phyloP scores from a whole-genome alignment of 2,113 vertebrate species.

The Ophiodon elongatus region DNA sequence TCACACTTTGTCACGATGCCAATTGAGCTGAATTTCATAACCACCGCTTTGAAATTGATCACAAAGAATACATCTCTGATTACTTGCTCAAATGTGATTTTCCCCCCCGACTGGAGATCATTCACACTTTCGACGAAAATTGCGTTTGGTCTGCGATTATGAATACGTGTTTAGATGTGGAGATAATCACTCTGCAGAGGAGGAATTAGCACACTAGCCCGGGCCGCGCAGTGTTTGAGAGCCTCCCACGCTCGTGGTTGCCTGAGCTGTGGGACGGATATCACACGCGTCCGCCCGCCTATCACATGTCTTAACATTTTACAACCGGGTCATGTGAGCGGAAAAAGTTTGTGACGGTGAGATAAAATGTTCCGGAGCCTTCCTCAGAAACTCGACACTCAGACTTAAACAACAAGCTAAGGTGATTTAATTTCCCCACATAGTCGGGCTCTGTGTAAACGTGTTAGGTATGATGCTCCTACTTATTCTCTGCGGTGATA shows the following conservation, averaged over 20 bases:
- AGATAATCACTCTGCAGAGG: not conserved
- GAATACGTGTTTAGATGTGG: conserved; percentile 15
- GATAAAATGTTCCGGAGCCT: not conserved
- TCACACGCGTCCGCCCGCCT: conserved; percentile 5
- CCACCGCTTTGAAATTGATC: conserved; percentile 7
- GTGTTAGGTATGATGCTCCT: conserved; percentile 17
- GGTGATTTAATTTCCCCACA: conserved; percentile 16
- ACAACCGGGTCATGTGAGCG: not conserved
- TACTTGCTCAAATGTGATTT: not conserved
- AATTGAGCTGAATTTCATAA: not conserved
- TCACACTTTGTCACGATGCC: not conserved
- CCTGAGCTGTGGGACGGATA: not conserved
- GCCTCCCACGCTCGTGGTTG: not conserved
- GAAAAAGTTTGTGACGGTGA: not conserved
- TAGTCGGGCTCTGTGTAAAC: conserved; percentile 26
- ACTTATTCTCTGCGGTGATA: conserved; percentile 33
- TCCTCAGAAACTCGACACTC: not conserved
- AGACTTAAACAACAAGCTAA: conserved; percentile 5
- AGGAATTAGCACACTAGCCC: not conserved
- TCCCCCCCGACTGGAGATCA: not conserved
- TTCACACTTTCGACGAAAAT: not conserved
- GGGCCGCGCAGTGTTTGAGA: not conserved
- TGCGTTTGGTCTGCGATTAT: conserved; percentile 3
- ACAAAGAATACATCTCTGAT: not conserved
- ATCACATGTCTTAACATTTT: not conserved